Evolutionary conservation across 2,797 vertebrate species (phyloP), one percentile per base, ranked within the genome.

Genomic region (Lithobates sylvaticus): DNA sequence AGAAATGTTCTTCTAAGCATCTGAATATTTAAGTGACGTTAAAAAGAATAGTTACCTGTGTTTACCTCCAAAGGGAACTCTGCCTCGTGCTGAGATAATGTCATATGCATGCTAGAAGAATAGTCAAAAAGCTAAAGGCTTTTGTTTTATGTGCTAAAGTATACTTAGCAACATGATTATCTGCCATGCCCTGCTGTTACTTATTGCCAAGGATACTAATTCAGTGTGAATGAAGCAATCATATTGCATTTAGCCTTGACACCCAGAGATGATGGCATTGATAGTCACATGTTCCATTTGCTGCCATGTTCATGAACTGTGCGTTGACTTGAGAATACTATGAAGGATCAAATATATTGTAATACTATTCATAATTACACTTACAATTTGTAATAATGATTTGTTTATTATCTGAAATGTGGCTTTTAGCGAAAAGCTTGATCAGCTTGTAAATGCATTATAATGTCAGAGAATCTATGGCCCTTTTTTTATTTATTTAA

Each of bases 61-160:
- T 71, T 10, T 71, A 47, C 47, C 78, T 47, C 23, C 32, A 34
- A 76, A 70, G 72, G 50, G 73, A 16, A 32, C 67, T 36, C 34
- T 13, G 4, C 15, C 10, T 3, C 79, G 34, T 74, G 80, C 85
- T 87, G 80, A 77, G 85, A 87, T 87, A 87, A 87, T 87, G 69
- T 54, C 29, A 76, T 67, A 50, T 78, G 21, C 34, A 27, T 73
- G 69, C 54, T 76, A 50, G 79, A 15, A 67, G 80, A 87, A 78
- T 42, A 44, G 77, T 68, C 32, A 64, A 54, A 67, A 68, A 67
- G 5, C 72, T 34, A 36, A 83, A 47, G 50, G 72, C 81, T 76
- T 83, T 76, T 83, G 81, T 76, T 76, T 76, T 65, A 83, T 74
- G 5, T 16, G 6, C 32, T 13, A 67, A 16, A 27, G 1, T 29